These are phyloP conservation scores for Venturia canescens DNA, from an alignment of 1,140 invertebrate species.

Conservation along the genomic window DNA sequence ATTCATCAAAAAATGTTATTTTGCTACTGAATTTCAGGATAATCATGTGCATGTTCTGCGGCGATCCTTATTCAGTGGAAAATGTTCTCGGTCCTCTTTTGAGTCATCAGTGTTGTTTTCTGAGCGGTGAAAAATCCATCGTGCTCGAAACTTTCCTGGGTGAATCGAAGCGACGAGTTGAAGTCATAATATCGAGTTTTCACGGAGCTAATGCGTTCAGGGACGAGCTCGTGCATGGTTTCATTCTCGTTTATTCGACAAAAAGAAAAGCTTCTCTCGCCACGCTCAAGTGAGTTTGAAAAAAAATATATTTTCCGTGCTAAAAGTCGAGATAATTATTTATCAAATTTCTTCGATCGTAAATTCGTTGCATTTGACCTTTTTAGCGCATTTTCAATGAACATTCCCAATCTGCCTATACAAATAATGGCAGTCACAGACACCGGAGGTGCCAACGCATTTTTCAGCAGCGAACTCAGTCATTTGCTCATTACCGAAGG, in stretches of 20 bases:
- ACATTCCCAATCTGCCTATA: constrained; percentile 95
- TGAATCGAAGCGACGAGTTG: constrained; percentile 91
- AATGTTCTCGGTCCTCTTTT: constrained; percentile 92
- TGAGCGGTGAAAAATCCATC: constrained; percentile 91
- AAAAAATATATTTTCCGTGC: neutral
- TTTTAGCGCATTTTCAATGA: constrained; percentile 93
- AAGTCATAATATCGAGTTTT: constrained; percentile 96
- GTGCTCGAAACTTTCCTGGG: constrained; percentile 94
- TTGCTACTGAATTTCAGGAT: constrained; percentile 79
- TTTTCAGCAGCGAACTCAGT: constrained; percentile 92
- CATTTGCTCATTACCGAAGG: constrained; percentile 95
- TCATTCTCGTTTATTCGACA: constrained; percentile 96
- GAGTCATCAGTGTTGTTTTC: constrained; percentile 90
- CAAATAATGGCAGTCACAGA: constrained; percentile 96
- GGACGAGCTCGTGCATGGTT: constrained; percentile 96
- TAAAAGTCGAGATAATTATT: neutral
- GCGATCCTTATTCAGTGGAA: constrained; percentile 94
- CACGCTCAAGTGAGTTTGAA: constrained; percentile 88
- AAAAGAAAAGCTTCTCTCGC: constrained; percentile 96
- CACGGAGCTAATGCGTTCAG: constrained; percentile 95
- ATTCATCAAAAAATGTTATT: neutral
- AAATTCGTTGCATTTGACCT: constrained; percentile 53
- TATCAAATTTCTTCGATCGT: too few relatives aligned
- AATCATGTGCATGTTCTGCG: constrained; percentile 98
- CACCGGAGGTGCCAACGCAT: constrained; percentile 89